Base-by-base conservation (phyloP, 2,888 invertebrate genomes). In the Ophion ellenae region DNA sequence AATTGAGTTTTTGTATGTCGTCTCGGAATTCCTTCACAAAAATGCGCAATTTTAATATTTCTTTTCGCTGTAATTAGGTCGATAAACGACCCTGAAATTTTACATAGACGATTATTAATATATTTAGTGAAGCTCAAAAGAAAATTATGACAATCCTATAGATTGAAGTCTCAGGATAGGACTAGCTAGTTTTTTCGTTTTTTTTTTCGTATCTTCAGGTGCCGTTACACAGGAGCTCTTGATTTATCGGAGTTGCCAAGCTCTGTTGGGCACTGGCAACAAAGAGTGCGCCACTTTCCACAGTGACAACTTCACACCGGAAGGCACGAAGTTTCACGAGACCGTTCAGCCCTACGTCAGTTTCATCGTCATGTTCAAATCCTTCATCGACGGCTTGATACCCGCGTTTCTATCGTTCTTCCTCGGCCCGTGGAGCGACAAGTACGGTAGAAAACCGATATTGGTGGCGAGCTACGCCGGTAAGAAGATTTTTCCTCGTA, bases 391-490 rank as follows among this genome's bases (percentile, higher is more conserved):
- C 89, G 95, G 96, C 59, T 94, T 97, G 73, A 94, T 96, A 78
- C 97, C 97, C 0, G 96, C 97, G 0, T 90, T 97, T 70, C 93
- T 96, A 9, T 96, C 97, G 76, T 94, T 97, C 70, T 97, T 97
- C 91, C 92, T 97, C 87, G 97, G 97, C 10, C 97, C 97, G 0
- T 98, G 97, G 97, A 97, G 97, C 70, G 97, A 97, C 91, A 96
- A 95, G 86, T 95, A 97, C 94, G 97, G 97, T 28, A 95, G 97
- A 69, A 96, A 96, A 91, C 97, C 97, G 10, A 94, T 97, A 80
- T 91, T 97, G 59, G 92, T 97, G 4, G 94, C 96, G 89, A 95
- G 96, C 2, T 94, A 96, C 87, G 92, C 95, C 87, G 96, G 97
- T 96, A 32, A 4, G 32, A 32, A 32, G 32, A 32, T 32, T 32